Base-by-base conservation (phyloP, 2,113 vertebrate genomes). In the Brienomyrus longianalis region DNA sequence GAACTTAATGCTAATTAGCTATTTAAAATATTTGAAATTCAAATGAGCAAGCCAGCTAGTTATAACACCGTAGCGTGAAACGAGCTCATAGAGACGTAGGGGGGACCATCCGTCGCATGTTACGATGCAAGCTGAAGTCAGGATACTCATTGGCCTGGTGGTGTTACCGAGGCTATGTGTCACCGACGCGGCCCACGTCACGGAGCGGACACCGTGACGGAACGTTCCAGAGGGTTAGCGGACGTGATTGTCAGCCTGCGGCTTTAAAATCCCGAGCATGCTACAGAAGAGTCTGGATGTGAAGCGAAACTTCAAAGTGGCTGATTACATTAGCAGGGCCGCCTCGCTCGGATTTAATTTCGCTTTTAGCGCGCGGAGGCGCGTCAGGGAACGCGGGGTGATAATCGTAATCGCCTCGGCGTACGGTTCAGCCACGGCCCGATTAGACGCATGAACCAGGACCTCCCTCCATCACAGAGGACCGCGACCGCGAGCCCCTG, bases 1-100 rank as follows among this genome's bases (percentile, higher is more conserved):
- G 93, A 91, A 91, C 93, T 94, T 90, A 94, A 92, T 93, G 94
- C 94, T 93, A 94, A 95, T 95, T 93, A 95, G 93, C 91, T 66
- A 90, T 92, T 88, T 74, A 87, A 92, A 94, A 93, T 94, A 92
- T 94, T 93, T 92, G 93, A 91, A 92, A 91, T 92, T 93, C 90
- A 94, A 94, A 93, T 94, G 91, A 93, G 91, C 83, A 51, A 94
- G 91, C 11, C 13, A 93, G 92, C 89, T 92, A 89, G 92, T 94
- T 95, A 93, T 70, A 43, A 50, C 52, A 70, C 87, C 74, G 74
- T 80, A 86, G 47, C 56, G 3, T n/a, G 27, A 77, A 52, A 27
- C n/a, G 7, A 39, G n/a, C 35, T 54, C 21, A 89, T 43, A 48
- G 35, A 52, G 27, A 83, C 35, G 0, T 43, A 54, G 47, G 31